phyloP scores from a whole-genome alignment of 2,888 invertebrate genomes.

The Lasioglossum lativentre region DNA sequence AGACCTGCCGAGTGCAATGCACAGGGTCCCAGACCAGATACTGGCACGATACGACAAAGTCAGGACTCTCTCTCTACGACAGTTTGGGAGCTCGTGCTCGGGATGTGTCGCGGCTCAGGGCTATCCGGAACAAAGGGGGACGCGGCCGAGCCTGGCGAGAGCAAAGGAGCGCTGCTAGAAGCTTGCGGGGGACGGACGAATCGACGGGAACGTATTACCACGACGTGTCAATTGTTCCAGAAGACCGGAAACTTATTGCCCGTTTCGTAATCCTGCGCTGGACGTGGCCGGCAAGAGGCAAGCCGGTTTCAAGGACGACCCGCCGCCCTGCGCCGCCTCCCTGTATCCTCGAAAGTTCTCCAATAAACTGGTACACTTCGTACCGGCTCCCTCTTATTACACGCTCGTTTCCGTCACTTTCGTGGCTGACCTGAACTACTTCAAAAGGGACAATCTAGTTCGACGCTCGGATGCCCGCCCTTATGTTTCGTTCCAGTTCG shows the following conservation, averaged over 20 bases:
- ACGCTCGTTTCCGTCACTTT: slow-evolving; percentile 38
- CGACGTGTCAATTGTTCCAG: slow-evolving; percentile 76
- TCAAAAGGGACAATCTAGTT: slow-evolving; percentile 33
- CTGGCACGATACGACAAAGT: slow-evolving; percentile 70
- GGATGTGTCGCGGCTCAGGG: slow-evolving; percentile 63
- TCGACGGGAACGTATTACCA: slow-evolving; percentile 68
- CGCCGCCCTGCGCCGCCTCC: too few species aligned
- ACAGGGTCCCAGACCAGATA: slow-evolving; percentile 56
- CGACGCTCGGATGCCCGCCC: slow-evolving; percentile 8
- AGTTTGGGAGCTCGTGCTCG: slow-evolving; percentile 70
- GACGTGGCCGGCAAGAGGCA: slow-evolving; percentile 43
- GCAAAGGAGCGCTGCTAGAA: not conserved
- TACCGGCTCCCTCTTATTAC: slow-evolving; percentile 35
- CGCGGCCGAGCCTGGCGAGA: not conserved
- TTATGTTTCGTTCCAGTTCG: not conserved
- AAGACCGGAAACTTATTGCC: slow-evolving; percentile 73
- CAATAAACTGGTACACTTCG: slow-evolving; percentile 44
- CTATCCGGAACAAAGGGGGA: slow-evolving; percentile 38
- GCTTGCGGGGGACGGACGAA: slow-evolving; percentile 10
- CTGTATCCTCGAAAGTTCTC: slow-evolving; percentile 56
- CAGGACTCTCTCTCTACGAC: slow-evolving; percentile 70
- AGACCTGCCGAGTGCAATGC: slow-evolving; percentile 56
- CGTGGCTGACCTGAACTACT: slow-evolving; percentile 19
- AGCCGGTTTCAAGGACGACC: slow-evolving; percentile 65
- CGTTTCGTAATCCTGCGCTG: slow-evolving; percentile 64